Percentiles rank a stretch among this genome's conserved stretches.
These are phyloP conservation scores for Tenthredo scrophulariae DNA, from an alignment of 2,888 invertebrate species.

Conservation along the genomic window DNA sequence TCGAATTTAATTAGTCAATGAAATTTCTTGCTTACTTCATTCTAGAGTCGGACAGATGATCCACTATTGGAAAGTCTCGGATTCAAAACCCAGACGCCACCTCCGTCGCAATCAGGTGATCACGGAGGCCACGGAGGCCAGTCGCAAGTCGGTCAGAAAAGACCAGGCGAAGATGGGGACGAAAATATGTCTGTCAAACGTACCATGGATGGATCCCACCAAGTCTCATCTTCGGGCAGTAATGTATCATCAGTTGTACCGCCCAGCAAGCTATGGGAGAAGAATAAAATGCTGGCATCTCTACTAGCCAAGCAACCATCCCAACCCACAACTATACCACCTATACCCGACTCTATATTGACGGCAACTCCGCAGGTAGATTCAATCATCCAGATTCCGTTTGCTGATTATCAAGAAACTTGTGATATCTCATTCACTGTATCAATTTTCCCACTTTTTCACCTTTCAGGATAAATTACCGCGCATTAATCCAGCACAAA, in stretches of 20 bases:
- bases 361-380: conserved; percentile 85
- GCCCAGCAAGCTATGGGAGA: conserved; percentile 87
- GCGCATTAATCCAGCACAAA: conserved; percentile 68
- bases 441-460: not conserved
- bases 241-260: conserved; percentile 76
- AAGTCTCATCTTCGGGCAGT: conserved; percentile 75
- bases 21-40: conserved; percentile 31
- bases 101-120: conserved; percentile 80
- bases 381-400: not conserved
- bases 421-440: conserved; percentile 25
- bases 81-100: conserved; percentile 79
- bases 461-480: conserved; percentile 81
- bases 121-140: conserved; percentile 71
- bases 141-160: conserved; percentile 79
- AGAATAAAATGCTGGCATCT: conserved; percentile 92
- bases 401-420: not conserved
- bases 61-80: conserved; percentile 80
- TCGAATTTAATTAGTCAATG: not conserved
- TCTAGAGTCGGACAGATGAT: conserved; percentile 79
- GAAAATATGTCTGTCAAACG: conserved; percentile 80
- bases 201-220: conserved; percentile 76
- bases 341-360: conserved; percentile 83
- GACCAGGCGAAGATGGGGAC: conserved; percentile 83
- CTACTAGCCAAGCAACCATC: conserved; percentile 88
- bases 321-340: conserved; percentile 82